A percentile compares a stretch with the other conserved stretches of the same genome.
phyloP scores from a whole-genome alignment of 2,113 vertebrate genomes.

The Naja naja region DNA sequence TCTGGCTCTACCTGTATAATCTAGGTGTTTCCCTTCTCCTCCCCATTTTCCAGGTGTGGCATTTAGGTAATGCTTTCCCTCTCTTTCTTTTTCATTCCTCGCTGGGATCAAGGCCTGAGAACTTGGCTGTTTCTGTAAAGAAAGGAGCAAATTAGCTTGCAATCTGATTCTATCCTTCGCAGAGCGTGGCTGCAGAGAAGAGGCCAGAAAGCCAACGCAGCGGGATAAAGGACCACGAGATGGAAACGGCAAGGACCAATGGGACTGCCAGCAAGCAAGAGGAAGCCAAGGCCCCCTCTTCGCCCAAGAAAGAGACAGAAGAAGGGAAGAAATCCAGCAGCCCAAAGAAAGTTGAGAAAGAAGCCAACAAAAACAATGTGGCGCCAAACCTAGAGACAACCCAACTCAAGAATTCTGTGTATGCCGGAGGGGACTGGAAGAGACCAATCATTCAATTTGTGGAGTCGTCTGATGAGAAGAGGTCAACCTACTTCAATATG shows the following conservation, averaged over 20 bases:
- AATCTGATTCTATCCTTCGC: background rate
- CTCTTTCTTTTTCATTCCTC: constrained; percentile 31
- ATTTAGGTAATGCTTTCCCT: background rate
- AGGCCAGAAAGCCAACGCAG: background rate
- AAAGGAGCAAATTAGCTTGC: background rate
- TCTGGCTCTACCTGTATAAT: constrained; percentile 41
- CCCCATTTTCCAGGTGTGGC: constrained; percentile 59
- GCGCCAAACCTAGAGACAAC: constrained; percentile 52
- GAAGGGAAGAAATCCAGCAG: constrained; percentile 63
- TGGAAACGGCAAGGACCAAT: constrained; percentile 68
- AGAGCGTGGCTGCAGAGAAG: background rate
- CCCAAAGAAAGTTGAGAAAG: constrained; percentile 49
- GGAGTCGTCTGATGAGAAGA: constrained; percentile 72
- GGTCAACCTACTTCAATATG: constrained; percentile 76
- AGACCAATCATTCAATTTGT: constrained; percentile 78
- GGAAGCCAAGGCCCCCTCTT: constrained; percentile 48
- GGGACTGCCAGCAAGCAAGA: constrained; percentile 60
- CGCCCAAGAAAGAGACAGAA: constrained; percentile 58
- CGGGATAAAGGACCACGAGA: background rate
- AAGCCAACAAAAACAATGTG: constrained; percentile 53
- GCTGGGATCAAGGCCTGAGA: background rate
- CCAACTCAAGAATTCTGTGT: constrained; percentile 70
- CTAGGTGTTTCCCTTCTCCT: constrained; percentile 44
- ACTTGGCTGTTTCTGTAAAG: background rate
- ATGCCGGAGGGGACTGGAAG: constrained; percentile 70